phyloP scores from a whole-genome alignment of 2,113 vertebrate genomes.

The Brienomyrus longianalis region DNA sequence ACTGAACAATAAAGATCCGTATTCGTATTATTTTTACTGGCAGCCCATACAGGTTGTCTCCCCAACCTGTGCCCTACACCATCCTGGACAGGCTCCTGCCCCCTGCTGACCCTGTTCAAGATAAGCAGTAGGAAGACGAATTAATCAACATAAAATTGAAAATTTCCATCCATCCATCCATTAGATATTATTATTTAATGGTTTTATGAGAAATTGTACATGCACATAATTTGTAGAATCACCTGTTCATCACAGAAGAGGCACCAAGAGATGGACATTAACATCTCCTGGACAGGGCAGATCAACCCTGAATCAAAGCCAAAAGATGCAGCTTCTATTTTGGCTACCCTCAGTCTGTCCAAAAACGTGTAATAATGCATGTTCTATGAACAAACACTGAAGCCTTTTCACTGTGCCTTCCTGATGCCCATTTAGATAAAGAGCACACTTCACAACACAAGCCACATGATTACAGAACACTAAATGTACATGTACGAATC shows the following conservation, averaged over 20 bases:
- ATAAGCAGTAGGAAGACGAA: not conserved
- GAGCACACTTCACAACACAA: not conserved
- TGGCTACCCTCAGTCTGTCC: not conserved
- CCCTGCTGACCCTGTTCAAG: not conserved
- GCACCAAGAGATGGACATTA: not conserved
- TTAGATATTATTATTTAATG: not conserved
- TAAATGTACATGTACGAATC: not conserved
- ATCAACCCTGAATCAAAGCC: not conserved
- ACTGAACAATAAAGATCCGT: not conserved
- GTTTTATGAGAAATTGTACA: not conserved
- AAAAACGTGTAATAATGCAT: not conserved
- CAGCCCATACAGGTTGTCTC: not conserved
- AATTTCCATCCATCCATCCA: not conserved
- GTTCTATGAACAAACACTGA: not conserved
- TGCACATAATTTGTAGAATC: not conserved
- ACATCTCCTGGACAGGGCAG: not conserved
- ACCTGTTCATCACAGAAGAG: not conserved
- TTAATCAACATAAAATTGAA: not conserved
- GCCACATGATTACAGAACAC: not conserved
- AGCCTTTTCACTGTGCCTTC: not conserved
- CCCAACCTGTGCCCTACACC: not conserved
- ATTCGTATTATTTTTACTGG: not conserved
- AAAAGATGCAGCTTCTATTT: not conserved
- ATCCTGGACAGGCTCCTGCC: not conserved
- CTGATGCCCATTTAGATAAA: not conserved